These are phyloP conservation scores for Chlorops oryzae DNA, from an alignment of 1,140 invertebrate species.

Conservation along the genomic window DNA sequence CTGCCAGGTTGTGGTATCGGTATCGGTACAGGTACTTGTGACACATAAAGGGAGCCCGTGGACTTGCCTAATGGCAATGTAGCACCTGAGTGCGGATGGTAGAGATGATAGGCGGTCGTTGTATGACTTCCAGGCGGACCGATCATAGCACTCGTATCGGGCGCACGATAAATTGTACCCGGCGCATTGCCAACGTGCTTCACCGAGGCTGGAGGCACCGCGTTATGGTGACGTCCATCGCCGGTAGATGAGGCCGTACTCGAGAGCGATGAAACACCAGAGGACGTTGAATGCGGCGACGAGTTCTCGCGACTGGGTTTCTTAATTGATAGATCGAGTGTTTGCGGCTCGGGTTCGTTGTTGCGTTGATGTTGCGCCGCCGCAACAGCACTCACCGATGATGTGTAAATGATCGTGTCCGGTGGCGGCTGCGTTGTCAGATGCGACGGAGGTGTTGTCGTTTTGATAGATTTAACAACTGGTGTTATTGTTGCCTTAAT, in stretches of 20 bases:
- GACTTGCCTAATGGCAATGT: constrained; percentile 26
- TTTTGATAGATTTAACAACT: constrained; percentile 36
- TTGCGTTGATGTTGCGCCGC: constrained; percentile 48
- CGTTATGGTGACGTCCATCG: constrained; percentile 47
- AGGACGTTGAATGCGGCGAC: constrained; percentile 49
- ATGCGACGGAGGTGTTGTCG: constrained; percentile 28
- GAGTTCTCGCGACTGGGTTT: constrained; percentile 58
- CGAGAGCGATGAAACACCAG: constrained; percentile 14
- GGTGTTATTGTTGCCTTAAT: constrained; percentile 63
- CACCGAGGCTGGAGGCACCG: constrained; percentile 31
- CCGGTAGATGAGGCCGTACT: constrained; percentile 22
- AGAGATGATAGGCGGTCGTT: constrained; percentile 34
- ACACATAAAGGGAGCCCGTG: constrained; percentile 47
- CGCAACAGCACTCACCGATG: not conserved
- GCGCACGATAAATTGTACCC: constrained; percentile 29
- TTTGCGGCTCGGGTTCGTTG: constrained; percentile 56
- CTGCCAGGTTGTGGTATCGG: constrained; percentile 30
- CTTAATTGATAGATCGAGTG: constrained; percentile 76
- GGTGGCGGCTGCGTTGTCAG: constrained; percentile 34
- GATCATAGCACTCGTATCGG: constrained; percentile 15
- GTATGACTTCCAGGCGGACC: constrained; percentile 20
- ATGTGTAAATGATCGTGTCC: constrained; percentile 53
- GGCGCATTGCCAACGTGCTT: constrained; percentile 36
- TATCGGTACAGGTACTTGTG: constrained; percentile 41
- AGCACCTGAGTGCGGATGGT: constrained; percentile 25